phyloP scores from a whole-genome alignment of 2,888 invertebrate genomes.

The Lasioglossum figueresi region DNA sequence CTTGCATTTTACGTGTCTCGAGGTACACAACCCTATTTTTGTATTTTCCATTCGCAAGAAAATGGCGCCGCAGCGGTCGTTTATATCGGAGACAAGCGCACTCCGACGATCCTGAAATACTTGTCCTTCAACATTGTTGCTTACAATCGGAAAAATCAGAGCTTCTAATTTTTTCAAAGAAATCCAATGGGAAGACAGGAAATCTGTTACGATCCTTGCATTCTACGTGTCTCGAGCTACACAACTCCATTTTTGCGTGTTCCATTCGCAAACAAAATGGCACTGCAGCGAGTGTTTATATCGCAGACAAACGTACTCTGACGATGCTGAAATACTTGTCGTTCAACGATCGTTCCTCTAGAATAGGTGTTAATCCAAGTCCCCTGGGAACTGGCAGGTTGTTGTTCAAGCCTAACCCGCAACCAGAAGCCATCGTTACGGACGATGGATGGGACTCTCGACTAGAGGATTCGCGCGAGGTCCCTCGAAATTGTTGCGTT shows the following conservation, averaged over 20 bases:
- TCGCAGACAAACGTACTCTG: background rate
- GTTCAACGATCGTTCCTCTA: background rate
- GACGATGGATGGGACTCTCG: background rate
- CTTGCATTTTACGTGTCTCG: too few species aligned
- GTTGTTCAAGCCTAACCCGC: background rate
- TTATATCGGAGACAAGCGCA: too few species aligned
- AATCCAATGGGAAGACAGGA: background rate
- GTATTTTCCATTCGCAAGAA: too few species aligned
- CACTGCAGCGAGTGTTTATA: background rate
- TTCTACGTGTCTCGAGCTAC: accelerated
- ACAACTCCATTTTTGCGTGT: background rate
- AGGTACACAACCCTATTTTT: too few species aligned
- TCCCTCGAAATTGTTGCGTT: constrained; percentile 41
- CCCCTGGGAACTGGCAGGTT: background rate
- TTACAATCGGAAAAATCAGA: background rate
- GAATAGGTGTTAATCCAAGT: background rate
- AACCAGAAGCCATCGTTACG: background rate
- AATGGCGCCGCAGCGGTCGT: too few species aligned
- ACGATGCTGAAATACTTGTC: background rate
- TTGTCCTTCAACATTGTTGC: background rate
- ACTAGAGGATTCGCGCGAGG: background rate
- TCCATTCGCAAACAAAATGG: background rate
- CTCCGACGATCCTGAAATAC: too few species aligned
- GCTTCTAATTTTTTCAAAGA: background rate
- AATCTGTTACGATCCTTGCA: background rate